Percentiles rank a stretch among this genome's conserved stretches.
phyloP scores from a whole-genome alignment of 2,888 invertebrate genomes.

The Morpho helenor region DNA sequence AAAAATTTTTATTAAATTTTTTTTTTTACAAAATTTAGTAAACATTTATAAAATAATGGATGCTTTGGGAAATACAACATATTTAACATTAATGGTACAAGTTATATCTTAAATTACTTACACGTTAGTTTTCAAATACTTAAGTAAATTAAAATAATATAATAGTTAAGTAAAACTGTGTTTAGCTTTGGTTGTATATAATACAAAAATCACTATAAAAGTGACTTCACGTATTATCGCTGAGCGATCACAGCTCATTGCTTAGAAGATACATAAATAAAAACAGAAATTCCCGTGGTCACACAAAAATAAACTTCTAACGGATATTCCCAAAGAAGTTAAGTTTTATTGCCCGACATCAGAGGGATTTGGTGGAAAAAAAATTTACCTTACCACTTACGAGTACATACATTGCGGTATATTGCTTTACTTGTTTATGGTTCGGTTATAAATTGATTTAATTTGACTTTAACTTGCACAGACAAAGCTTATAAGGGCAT shows the following conservation, averaged over 20 bases:
- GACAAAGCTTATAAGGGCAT: not conserved
- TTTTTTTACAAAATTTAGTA: no score
- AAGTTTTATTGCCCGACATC: conserved; percentile 34
- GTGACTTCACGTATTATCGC: not conserved
- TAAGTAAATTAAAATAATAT: not conserved
- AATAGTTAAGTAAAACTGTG: no score
- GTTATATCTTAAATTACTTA: no score
- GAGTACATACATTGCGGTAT: conserved; percentile 16
- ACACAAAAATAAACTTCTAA: conserved; percentile 36
- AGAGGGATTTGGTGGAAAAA: conserved; percentile 28
- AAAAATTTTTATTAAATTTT: no score
- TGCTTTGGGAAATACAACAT: no score
- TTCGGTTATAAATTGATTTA: conserved; percentile 13
- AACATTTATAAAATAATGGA: no score
- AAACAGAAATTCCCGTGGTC: conserved; percentile 29
- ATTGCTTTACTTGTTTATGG: conserved; percentile 20
- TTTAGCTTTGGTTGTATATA: not conserved
- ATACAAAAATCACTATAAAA: not conserved
- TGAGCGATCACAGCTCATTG: conserved; percentile 11
- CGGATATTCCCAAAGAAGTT: conserved; percentile 35
- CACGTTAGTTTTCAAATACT: no score
- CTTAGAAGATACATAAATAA: conserved; percentile 17
- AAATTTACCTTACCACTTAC: conserved; percentile 30
- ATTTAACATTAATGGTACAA: no score
- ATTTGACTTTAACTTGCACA: conserved; percentile 5